These are phyloP conservation scores for Venusia cambrica DNA, from an alignment of 2,888 invertebrate species.

Conservation along the genomic window DNA sequence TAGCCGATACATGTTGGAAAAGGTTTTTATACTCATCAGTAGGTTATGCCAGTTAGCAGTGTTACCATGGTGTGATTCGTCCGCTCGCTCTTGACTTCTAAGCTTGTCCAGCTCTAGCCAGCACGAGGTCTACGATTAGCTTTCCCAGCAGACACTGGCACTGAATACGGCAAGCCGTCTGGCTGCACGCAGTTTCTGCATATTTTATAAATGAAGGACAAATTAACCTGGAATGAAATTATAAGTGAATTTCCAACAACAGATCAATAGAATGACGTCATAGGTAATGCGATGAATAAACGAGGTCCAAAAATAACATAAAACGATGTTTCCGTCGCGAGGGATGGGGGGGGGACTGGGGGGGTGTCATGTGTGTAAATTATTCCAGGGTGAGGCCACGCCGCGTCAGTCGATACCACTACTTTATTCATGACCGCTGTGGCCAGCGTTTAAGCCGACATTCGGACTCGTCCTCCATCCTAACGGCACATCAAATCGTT, in stretches of 20 bases:
- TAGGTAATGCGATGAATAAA: conserved; percentile 35
- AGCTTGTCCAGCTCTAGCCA: too few relatives aligned
- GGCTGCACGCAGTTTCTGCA: too few relatives aligned
- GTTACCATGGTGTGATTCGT: too few relatives aligned
- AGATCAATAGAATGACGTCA: conserved; percentile 35
- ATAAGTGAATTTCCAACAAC: conserved; percentile 10
- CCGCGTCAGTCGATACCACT: conserved; percentile 73
- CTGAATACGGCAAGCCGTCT: too few relatives aligned
- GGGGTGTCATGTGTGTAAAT: conserved; percentile 63
- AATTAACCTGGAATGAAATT: conserved; percentile 13
- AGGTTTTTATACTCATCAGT: too few relatives aligned
- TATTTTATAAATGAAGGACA: conserved; percentile 5
- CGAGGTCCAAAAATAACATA: conserved; percentile 53
- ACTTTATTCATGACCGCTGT: conserved; percentile 72
- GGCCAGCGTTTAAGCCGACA: conserved; percentile 56
- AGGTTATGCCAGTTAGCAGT: too few relatives aligned
- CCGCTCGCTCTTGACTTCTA: too few relatives aligned
- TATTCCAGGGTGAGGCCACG: conserved; percentile 62
- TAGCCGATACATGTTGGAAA: too few relatives aligned
- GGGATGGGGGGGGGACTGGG: too few relatives aligned
- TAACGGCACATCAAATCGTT: conserved; percentile 19
- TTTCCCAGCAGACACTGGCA: too few relatives aligned
- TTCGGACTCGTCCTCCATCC: conserved; percentile 52
- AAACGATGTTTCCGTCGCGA: conserved; percentile 33
- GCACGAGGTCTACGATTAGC: too few relatives aligned